These are phyloP conservation scores for Drosophila atripex DNA, from an alignment of 2,888 invertebrate species.

Conservation along the genomic window DNA sequence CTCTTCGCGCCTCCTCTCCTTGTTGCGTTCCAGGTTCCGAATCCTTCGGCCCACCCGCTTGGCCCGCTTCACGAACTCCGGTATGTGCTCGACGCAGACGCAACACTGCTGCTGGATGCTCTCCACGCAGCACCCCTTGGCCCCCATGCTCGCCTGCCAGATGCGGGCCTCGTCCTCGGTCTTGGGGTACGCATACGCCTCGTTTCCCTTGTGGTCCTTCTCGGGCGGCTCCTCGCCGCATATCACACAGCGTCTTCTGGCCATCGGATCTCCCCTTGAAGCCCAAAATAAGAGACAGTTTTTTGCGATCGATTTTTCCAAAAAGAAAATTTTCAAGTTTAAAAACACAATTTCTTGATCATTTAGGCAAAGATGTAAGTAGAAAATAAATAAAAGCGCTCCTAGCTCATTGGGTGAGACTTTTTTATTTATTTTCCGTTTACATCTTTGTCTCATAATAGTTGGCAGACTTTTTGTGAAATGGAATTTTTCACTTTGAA, in stretches of 20 bases:
- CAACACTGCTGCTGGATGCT: slow-evolving; percentile 53
- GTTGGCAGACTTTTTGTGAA: slow-evolving; percentile 19
- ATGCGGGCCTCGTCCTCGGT: slow-evolving; percentile 59
- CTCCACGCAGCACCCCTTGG: slow-evolving; percentile 42
- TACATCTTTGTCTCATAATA: too few relatives aligned
- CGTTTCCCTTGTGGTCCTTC: slow-evolving; percentile 23
- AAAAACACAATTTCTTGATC: slow-evolving; percentile 1
- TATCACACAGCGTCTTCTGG: slow-evolving; percentile 59
- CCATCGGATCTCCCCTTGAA: background rate
- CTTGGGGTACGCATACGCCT: slow-evolving; percentile 54
- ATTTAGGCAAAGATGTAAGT: slow-evolving; percentile 3
- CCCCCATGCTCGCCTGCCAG: slow-evolving; percentile 65
- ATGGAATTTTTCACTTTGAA: slow-evolving; percentile 42
- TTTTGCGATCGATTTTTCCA: slow-evolving; percentile 1
- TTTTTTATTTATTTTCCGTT: too few relatives aligned
- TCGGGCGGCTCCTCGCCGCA: slow-evolving; percentile 50
- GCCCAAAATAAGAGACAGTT: background rate
- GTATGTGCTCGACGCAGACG: slow-evolving; percentile 65
- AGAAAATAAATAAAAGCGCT: too few relatives aligned
- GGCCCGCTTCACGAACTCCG: slow-evolving; percentile 59
- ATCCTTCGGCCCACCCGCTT: slow-evolving; percentile 31
- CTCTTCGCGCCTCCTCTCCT: background rate
- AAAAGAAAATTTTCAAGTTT: background rate
- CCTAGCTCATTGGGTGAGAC: too few relatives aligned
- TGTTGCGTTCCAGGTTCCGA: background rate